Evolutionary conservation across 2,888 invertebrate species (phyloP).

Genomic region (Pyrrhia umbra): DNA sequence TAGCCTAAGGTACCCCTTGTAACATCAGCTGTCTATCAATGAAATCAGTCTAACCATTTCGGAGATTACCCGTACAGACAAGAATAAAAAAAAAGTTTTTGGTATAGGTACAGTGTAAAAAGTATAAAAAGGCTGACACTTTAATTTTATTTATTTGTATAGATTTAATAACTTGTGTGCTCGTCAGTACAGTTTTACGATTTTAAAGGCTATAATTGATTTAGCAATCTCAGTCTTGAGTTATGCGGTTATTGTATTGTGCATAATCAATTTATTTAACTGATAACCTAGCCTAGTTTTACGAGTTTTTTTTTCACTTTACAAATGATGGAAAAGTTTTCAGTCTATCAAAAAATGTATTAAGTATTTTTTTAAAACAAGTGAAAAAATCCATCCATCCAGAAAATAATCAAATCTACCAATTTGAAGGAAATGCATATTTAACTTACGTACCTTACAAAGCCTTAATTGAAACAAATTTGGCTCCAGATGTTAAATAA

Average conservation of each 20-base stretch:
- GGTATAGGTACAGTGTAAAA: too few species aligned
- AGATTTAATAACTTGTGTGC: constrained; percentile 34
- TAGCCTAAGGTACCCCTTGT: too few species aligned
- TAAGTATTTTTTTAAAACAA: constrained; percentile 3
- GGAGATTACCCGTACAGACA: too few species aligned
- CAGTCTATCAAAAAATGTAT: constrained; percentile 6
- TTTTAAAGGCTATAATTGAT: constrained; percentile 73
- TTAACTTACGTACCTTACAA: background rate
- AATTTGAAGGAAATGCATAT: too few species aligned
- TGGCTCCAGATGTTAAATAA: too few species aligned
- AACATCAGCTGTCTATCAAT: too few species aligned
- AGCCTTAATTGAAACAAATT: background rate
- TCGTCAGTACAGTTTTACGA: constrained; percentile 57
- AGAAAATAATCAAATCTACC: too few species aligned
- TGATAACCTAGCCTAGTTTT: constrained; percentile 40
- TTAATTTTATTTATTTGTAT: too few species aligned
- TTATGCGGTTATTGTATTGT: constrained; percentile 58
- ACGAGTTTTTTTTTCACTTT: constrained; percentile 12
- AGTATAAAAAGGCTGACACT: too few species aligned
- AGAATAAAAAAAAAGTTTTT: too few species aligned
- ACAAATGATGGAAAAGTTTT: background rate
- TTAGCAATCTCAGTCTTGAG: constrained; percentile 64
- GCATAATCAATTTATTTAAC: constrained; percentile 57
- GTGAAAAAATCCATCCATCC: background rate
- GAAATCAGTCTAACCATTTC: too few species aligned